These are phyloP conservation scores for Aphidius ervi DNA, from an alignment of 1,140 invertebrate genomes.

Conservation along the genomic window DNA sequence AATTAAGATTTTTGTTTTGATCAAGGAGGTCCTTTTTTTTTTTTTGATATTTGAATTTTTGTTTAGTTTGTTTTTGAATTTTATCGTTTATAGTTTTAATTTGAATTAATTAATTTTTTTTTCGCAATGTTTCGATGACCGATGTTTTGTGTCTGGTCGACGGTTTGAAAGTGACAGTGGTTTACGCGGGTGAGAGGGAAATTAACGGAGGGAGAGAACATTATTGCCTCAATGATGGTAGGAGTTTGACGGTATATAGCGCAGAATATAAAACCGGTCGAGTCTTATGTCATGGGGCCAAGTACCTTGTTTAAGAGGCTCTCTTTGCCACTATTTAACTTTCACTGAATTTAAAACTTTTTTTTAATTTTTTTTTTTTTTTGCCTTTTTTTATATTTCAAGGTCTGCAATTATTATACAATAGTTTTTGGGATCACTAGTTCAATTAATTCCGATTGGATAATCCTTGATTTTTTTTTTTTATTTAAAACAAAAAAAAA, in stretches of 20 bases:
- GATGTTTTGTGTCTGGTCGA: constrained; percentile 41
- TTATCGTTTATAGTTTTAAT: not conserved
- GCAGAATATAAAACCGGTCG: constrained; percentile 18
- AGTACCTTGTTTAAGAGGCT: not conserved
- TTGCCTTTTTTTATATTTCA: too few relatives aligned
- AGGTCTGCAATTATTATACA: too few relatives aligned
- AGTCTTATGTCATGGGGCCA: constrained; percentile 17
- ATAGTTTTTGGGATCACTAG: too few relatives aligned
- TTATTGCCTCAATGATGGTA: constrained; percentile 29
- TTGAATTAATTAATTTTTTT: not conserved
- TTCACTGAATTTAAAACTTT: not conserved
- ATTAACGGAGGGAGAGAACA: constrained; percentile 26
- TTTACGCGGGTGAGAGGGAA: constrained; percentile 36
- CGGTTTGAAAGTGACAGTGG: constrained; percentile 50
- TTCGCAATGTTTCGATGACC: constrained; percentile 11
- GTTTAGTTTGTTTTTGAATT: too few relatives aligned
- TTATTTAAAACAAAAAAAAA: too few relatives aligned
- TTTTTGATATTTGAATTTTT: too few relatives aligned
- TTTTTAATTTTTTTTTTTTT: too few relatives aligned
- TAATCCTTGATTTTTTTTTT: too few relatives aligned
- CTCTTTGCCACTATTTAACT: not conserved
- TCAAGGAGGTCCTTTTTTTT: too few relatives aligned
- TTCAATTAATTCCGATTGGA: too few relatives aligned
- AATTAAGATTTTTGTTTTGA: too few relatives aligned
- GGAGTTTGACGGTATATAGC: constrained; percentile 31